Conservation (phyloP, 2,888 invertebrate genomes). For the Rhyacophila evoluta region DNA sequence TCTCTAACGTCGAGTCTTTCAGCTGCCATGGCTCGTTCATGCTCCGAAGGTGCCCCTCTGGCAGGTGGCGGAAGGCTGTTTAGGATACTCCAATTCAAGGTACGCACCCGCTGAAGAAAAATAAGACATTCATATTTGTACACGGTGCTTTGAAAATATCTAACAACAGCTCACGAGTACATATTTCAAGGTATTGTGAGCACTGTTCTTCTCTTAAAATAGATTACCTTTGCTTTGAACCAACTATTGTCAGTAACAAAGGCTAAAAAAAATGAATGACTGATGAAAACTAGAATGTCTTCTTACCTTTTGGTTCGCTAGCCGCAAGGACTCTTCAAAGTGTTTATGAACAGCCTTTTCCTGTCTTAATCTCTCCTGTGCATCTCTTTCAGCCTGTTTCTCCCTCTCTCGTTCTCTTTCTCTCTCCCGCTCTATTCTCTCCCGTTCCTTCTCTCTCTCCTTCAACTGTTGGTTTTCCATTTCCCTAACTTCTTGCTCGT, state of each 20-base stretch:
- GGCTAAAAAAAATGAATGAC: too few relatives aligned
- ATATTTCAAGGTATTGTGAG: too few relatives aligned
- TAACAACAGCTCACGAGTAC: too few relatives aligned
- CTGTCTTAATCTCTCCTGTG: conserved; percentile 71
- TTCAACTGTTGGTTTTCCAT: conserved; percentile 44
- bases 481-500: conserved; percentile 39
- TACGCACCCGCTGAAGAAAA: conserved; percentile 65
- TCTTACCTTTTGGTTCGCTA: conserved; percentile 81
- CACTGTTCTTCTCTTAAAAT: too few relatives aligned
- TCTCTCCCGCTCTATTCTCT: conserved; percentile 67
- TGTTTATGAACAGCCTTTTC: conserved; percentile 86
- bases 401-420: conserved; percentile 64
- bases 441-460: conserved; percentile 72
- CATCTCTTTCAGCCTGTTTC: conserved; percentile 69
- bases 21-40: conserved; percentile 31
- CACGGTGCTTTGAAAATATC: too few relatives aligned
- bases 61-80: conserved; percentile 69
- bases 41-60: conserved; percentile 36
- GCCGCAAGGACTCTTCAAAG: conserved; percentile 87
- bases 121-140: too few relatives aligned
- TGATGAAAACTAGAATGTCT: too few relatives aligned
- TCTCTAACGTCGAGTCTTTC: conserved; percentile 47
- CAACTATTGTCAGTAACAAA: too few relatives aligned
- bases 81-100: conserved; percentile 71
- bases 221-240: too few relatives aligned